Evolutionary conservation across 2,113 vertebrate species (phyloP), one percentile per base, ranked within the genome.

Genomic region (Morone saxatilis): DNA sequence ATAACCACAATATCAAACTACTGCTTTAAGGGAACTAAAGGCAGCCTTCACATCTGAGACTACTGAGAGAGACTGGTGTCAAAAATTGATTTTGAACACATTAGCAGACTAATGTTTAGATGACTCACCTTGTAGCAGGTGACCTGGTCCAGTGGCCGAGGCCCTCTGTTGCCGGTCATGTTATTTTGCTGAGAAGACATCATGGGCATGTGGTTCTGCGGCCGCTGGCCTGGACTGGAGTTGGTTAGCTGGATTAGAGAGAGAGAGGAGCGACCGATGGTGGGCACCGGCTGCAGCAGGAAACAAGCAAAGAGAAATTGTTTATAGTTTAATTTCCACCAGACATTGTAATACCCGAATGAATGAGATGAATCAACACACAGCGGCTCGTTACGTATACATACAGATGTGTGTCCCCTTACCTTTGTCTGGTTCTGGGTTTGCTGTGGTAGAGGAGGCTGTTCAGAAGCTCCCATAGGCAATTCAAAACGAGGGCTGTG

Each of bases 121-220:
- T 0, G 12, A 38, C 80, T 96, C 91, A 98, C 98, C 97, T 99
- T 99, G 90, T 99, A 99, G 93, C 98, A 99, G 10, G 98, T 99
- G 93, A 99, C 98, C 93, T 99, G 98, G 91, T 99, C 98, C 93
- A 99, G 86, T 0, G 98, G 98, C 61, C 98, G 96, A 51, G 98
- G 98, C 70, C 98, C 98, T 90, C 98, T 96, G 93, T 96, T 97
- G 59, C 96, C 94, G 6, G 93, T 85, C 71, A 96, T 96, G 95
- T 97, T 96, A 79, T 95, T 98, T 84, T 98, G 97, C 65, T 96
- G 97, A 93, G 93, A 91, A 25, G 1, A 16, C 8, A 50, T 12
- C 9, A 95, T 93, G 78, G 94, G 94, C 0, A 94, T 94, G 89
- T 96, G 94, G 90, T 98, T 96, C 62, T 96, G 96, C 70, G 95